Evolutionary conservation across 1,140 invertebrate species (phyloP).

Genomic region (Drosophila takahashii): DNA sequence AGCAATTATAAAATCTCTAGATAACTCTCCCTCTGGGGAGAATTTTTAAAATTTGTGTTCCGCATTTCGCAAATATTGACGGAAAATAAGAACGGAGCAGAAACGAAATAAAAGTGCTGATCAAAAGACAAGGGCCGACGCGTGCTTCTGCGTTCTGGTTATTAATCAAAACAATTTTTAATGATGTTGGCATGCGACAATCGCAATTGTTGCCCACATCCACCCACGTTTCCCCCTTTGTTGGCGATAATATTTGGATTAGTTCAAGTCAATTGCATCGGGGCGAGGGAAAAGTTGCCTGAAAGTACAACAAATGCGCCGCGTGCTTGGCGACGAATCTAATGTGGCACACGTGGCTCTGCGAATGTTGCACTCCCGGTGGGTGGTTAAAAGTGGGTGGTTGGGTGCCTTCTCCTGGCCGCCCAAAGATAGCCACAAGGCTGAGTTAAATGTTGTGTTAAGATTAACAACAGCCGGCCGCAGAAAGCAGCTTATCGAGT

Average conservation of each 20-base stretch:
- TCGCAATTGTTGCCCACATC: slow-evolving; percentile 41
- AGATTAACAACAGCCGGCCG: slow-evolving; percentile 74
- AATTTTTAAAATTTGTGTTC: slow-evolving; percentile 56
- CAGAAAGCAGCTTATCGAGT: slow-evolving; percentile 75
- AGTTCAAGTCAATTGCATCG: slow-evolving; percentile 83
- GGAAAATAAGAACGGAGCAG: slow-evolving; percentile 25
- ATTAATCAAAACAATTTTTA: slow-evolving; percentile 81
- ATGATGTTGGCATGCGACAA: slow-evolving; percentile 73
- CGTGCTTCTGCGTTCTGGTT: slow-evolving; percentile 60
- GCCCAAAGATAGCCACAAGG: slow-evolving; percentile 55
- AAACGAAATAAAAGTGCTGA: slow-evolving; percentile 28
- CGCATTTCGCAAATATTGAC: slow-evolving; percentile 73
- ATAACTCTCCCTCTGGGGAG: slow-evolving; percentile 56
- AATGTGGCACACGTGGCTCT: slow-evolving; percentile 79
- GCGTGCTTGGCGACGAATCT: slow-evolving; percentile 76
- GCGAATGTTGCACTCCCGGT: slow-evolving; percentile 51
- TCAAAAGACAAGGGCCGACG: slow-evolving; percentile 64
- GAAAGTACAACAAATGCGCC: slow-evolving; percentile 49
- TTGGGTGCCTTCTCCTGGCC: slow-evolving; percentile 1
- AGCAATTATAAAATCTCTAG: slow-evolving; percentile 58
- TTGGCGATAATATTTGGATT: slow-evolving; percentile 82
- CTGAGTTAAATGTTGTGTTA: slow-evolving; percentile 82
- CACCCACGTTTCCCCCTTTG: slow-evolving; percentile 22
- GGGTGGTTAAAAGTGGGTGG: slow-evolving; percentile 50
- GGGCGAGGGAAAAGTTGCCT: slow-evolving; percentile 15